Evolutionary conservation across 2,888 invertebrate genomes (phyloP).

Genomic region (Hemicrepidius hirtus): DNA sequence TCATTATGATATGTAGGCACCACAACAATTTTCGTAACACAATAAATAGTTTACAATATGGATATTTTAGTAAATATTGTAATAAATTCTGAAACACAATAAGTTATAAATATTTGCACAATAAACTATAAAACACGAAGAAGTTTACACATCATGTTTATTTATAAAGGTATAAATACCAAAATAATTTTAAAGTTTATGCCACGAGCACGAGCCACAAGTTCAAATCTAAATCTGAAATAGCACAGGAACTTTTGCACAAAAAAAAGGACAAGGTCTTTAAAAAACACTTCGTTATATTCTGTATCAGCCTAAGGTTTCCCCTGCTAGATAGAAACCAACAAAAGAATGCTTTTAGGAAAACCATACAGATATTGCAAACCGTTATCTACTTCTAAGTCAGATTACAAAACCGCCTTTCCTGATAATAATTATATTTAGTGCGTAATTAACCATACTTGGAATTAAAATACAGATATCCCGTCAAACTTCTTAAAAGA

Average conservation of each 20-base stretch:
- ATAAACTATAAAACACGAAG: slow-evolving; percentile 23
- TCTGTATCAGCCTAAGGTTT: no score
- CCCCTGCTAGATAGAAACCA: no score
- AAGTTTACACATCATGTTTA: slow-evolving; percentile 24
- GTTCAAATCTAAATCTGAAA: no score
- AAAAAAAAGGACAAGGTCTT: no score
- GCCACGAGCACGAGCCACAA: no score
- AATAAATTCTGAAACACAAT: slow-evolving; percentile 11
- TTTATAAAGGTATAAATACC: slow-evolving; percentile 27
- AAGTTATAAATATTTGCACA: slow-evolving; percentile 26
- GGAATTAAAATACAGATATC: not conserved
- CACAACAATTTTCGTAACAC: not conserved
- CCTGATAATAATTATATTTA: not conserved
- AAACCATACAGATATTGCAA: no score
- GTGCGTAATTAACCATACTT: not conserved
- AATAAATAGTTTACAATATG: not conserved
- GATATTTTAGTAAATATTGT: not conserved
- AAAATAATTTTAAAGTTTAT: no score
- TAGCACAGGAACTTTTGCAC: no score
- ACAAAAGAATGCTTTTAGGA: not conserved
- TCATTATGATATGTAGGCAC: not conserved
- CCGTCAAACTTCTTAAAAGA: not conserved
- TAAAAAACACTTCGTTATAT: no score
- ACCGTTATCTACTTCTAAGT: no score
- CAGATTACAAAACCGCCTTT: not conserved